Percentiles rank a stretch among this genome's conserved stretches.
These are phyloP conservation scores for Uria lomvia DNA, from an alignment of 2,113 vertebrate species.

Conservation along the genomic window DNA sequence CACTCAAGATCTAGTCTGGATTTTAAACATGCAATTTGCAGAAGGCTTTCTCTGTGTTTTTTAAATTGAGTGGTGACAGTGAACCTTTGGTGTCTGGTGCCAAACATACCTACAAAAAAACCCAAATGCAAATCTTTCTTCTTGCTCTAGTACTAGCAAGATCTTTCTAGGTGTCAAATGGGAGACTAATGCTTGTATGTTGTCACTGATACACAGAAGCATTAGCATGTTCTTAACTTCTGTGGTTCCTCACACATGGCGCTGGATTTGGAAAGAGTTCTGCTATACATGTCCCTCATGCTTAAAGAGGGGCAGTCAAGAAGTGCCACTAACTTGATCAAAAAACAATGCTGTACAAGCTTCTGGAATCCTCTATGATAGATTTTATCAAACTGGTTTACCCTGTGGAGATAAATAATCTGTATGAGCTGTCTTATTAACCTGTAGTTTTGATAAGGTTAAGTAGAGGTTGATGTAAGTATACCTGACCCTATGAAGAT, in stretches of 20 bases:
- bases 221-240: neutral
- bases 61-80: neutral
- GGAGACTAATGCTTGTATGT: neutral
- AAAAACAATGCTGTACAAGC: neutral
- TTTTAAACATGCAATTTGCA: neutral
- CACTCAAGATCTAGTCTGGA: neutral
- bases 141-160: neutral
- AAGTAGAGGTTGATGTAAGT: neutral
- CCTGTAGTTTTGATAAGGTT: neutral
- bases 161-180: neutral
- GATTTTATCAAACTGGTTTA: neutral
- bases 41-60: neutral
- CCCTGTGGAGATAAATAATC: neutral
- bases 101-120: neutral
- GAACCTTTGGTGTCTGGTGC: neutral
- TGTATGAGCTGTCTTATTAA: neutral
- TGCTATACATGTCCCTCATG: neutral
- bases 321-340: neutral
- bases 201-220: neutral
- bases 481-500: neutral
- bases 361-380: neutral
- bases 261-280: neutral
- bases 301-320: neutral
- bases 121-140: neutral
- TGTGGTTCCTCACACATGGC: neutral